A percentile compares a stretch with the other conserved stretches of the same genome.
phyloP scores from a whole-genome alignment of 2,113 vertebrate genomes.

The Alosa alosa region DNA sequence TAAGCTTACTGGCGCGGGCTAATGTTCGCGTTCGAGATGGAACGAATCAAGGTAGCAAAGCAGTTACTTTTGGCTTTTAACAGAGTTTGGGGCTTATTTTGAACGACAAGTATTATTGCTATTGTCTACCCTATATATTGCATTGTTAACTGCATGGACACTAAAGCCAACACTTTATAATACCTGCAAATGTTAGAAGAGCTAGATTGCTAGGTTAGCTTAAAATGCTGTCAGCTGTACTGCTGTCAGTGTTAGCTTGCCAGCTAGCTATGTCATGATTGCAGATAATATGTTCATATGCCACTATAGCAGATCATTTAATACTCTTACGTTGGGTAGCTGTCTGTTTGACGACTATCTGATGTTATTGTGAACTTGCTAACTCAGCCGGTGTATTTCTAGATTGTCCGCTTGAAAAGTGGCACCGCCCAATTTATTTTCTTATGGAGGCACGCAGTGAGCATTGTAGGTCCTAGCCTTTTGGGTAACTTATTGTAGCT shows the following conservation, averaged over 20 bases:
- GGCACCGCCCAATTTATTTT: constrained; percentile 20
- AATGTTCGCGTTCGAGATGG: background rate
- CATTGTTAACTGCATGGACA: background rate
- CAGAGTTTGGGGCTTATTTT: background rate
- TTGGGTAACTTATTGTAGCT: background rate
- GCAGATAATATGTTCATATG: background rate
- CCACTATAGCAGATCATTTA: background rate
- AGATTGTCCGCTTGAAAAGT: background rate
- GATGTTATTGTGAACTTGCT: background rate
- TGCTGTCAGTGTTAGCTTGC: constrained; percentile 5
- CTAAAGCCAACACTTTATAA: background rate
- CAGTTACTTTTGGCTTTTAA: background rate
- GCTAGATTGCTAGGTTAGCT: constrained; percentile 12
- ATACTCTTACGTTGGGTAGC: background rate
- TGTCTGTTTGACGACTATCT: background rate
- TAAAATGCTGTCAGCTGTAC: background rate
- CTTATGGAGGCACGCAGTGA: constrained; percentile 1
- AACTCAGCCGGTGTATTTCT: constrained; percentile 9
- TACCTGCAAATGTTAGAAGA: background rate
- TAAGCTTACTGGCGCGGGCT: constrained; percentile 4
- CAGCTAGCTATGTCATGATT: constrained; percentile 5
- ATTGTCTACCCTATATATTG: background rate
- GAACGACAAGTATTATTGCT: background rate
- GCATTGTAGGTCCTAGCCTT: background rate
- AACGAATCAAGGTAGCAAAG: background rate